phyloP scores from a whole-genome alignment of 2,113 vertebrate species.

The Sardina pilchardus region DNA sequence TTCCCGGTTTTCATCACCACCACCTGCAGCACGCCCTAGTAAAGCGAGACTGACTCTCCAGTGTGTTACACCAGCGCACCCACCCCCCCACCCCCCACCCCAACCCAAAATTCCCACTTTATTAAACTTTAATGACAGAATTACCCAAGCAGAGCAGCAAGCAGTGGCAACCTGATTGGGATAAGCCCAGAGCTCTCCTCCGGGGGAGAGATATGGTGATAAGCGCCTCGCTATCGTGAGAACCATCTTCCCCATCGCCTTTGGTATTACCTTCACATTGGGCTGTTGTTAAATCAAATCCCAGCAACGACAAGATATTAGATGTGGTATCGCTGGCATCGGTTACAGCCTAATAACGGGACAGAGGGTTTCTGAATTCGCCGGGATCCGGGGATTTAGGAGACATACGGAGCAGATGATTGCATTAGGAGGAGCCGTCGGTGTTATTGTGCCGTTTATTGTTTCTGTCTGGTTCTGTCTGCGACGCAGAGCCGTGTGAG shows the following conservation, averaged over 20 bases:
- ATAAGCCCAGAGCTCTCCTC: slow-evolving; percentile 35
- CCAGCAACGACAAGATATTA: slow-evolving; percentile 41
- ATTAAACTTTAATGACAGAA: slow-evolving; percentile 67
- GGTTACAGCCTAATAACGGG: slow-evolving; percentile 26
- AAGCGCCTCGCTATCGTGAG: slow-evolving; percentile 50
- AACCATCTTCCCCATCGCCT: slow-evolving; percentile 41
- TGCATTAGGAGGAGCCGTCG: background rate
- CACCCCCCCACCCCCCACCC: slow-evolving; percentile 31
- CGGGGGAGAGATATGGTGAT: slow-evolving; percentile 47
- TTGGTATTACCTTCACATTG: slow-evolving; percentile 43
- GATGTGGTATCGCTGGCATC: slow-evolving; percentile 9
- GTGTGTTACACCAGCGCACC: slow-evolving; percentile 23
- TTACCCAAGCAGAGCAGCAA: slow-evolving; percentile 46
- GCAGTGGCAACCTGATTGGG: slow-evolving; percentile 43
- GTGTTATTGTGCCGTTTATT: slow-evolving; percentile 1
- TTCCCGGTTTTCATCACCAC: background rate
- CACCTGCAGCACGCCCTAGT: background rate
- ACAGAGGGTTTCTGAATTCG: slow-evolving; percentile 1
- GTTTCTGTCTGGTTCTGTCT: background rate
- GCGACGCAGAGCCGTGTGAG: background rate
- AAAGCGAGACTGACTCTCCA: slow-evolving; percentile 11
- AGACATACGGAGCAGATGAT: background rate
- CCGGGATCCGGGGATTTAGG: slow-evolving; percentile 8
- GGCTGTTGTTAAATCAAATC: slow-evolving; percentile 47
- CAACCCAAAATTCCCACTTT: slow-evolving; percentile 63